phyloP scores from a whole-genome alignment of 2,888 invertebrate species.

The Latheticus oryzae region DNA sequence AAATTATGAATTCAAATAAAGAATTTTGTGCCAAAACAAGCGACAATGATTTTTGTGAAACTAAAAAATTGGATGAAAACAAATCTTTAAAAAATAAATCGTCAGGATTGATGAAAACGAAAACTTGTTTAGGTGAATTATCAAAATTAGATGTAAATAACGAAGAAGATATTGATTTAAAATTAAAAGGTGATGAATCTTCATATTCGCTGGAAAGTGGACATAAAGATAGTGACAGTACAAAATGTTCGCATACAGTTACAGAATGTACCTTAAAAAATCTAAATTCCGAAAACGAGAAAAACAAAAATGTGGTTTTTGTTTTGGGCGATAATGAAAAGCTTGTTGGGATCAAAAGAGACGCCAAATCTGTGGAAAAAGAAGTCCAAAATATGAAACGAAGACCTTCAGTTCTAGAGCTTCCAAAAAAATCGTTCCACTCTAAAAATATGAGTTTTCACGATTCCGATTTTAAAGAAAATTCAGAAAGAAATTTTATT shows the following conservation, averaged over 20 bases:
- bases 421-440: constrained; percentile 12
- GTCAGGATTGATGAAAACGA: constrained; percentile 36
- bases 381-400: constrained; percentile 29
- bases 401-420: constrained; percentile 36
- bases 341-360: constrained; percentile 68
- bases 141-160: constrained; percentile 11
- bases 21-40: constrained; percentile 17
- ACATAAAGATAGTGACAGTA: not conserved
- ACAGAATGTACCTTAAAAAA: constrained; percentile 42
- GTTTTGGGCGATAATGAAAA: constrained; percentile 79
- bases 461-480: constrained; percentile 51
- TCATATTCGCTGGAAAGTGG: too few relatives aligned
- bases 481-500: constrained; percentile 36
- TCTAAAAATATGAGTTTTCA: constrained; percentile 44
- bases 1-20: constrained; percentile 46
- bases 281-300: constrained; percentile 1
- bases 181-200: not conserved
- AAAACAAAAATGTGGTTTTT: constrained; percentile 71
- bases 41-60: constrained; percentile 16
- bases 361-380: constrained; percentile 6
- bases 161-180: not conserved
- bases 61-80: constrained; percentile 15
- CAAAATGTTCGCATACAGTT: constrained; percentile 11
- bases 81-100: constrained; percentile 14
- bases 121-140: constrained; percentile 40